phyloP scores from a whole-genome alignment of 2,888 invertebrate species.

The Erannis defoliaria region DNA sequence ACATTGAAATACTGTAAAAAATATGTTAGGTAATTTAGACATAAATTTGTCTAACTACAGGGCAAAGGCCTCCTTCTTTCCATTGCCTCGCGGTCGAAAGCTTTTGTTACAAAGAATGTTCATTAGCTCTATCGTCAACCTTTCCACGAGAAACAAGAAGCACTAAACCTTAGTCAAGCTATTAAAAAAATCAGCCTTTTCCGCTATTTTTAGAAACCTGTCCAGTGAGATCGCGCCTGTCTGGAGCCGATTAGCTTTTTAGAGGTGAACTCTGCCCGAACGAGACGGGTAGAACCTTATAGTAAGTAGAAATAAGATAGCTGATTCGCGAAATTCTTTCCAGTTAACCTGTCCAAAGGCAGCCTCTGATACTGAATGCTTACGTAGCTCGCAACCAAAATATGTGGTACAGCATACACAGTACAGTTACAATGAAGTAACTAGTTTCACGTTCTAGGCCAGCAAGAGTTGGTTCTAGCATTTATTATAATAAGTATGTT shows the following conservation, averaged over 20 bases:
- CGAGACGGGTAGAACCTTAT: slow-evolving; percentile 69
- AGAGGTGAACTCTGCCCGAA: slow-evolving; percentile 82
- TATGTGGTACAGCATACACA: slow-evolving; percentile 31
- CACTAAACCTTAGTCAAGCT: slow-evolving; percentile 52
- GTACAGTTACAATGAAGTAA: slow-evolving; percentile 55
- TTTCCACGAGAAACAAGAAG: slow-evolving; percentile 1
- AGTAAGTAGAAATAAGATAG: slow-evolving; percentile 76
- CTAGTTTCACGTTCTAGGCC: slow-evolving; percentile 19
- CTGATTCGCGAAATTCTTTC: slow-evolving; percentile 77
- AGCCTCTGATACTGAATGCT: slow-evolving; percentile 33
- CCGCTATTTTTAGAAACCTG: slow-evolving; percentile 84
- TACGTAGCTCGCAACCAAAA: slow-evolving; percentile 39
- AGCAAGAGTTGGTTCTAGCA: not conserved
- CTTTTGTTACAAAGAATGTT: not conserved
- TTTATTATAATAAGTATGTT: not conserved
- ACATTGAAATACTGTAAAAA: no score
- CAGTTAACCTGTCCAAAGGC: slow-evolving; percentile 62
- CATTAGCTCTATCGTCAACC: not conserved
- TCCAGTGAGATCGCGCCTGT: slow-evolving; percentile 75
- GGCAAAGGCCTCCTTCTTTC: no score
- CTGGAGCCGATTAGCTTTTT: slow-evolving; percentile 80
- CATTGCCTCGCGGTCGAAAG: no score
- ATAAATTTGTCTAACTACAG: no score
- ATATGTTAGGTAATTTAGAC: no score
- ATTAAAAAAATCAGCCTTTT: slow-evolving; percentile 72